Base-by-base conservation (phyloP, 1,140 invertebrate species). In the Dendrolimus punctatus region DNA sequence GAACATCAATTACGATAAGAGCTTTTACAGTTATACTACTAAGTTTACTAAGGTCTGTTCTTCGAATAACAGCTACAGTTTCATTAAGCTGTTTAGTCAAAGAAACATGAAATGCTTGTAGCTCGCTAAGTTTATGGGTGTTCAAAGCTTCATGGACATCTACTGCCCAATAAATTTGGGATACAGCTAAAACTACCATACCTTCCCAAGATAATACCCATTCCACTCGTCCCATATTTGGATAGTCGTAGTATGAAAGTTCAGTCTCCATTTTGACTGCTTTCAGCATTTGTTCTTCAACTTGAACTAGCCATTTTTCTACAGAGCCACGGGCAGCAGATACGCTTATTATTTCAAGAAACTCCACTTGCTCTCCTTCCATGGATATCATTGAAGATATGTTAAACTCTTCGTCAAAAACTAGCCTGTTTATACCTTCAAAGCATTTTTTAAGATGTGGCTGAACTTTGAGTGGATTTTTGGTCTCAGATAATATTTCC, bases 401-500 rank as follows among this genome's bases (percentile, higher is more conserved):
- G 72, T 95, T 92, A 46, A 95, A 87, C n/a, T 91, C 85, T 1
- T 89, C 59, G 69, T 95, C 93, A 75, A 98, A 97, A 59, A 92
- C 88, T 38, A 94, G 77, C 53, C 86, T 84, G 57, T 90, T 88
- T 53, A 95, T 94, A 39, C 92, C 93, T 82, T 96, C 95, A 67
- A 98, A 98, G 84, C 95, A 97, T 87, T 98, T 98, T 77, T 94
- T 95, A 46, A 98, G 86, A 89, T 98, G 95, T 0, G 95, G 95
- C 69, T 98, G 95, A 4, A 98, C 95, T 58, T 94, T 90, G 8
- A 92, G 73, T 1, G 93, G 95, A 87, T 98, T 95, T 84, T 96
- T 97, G 0, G 94, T 93, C 89, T 98, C 95, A 0, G 96, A 97
- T 44, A 99, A 85, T 70, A 99, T 98, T 84, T 98, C 96, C 36